Base-by-base conservation (phyloP, 2,113 vertebrate species). In the Ia io region DNA sequence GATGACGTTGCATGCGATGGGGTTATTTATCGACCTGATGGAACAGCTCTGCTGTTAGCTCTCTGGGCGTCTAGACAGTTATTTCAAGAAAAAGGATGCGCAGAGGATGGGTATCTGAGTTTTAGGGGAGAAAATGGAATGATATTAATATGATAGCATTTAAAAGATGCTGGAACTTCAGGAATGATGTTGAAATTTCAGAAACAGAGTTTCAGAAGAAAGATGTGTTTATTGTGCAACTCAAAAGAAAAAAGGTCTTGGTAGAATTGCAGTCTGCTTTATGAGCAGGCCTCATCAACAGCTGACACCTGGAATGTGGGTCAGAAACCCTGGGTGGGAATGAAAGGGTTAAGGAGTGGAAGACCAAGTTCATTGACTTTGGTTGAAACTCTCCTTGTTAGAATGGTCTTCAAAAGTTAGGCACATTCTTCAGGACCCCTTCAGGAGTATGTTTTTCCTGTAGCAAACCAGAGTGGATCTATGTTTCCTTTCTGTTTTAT, bases 51-150 rank as follows among this genome's bases (percentile, higher is more conserved):
- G 63, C 40, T 77, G 82, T 88, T 88, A 74, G 49, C 23, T 59
- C 11, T 92, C 42, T 37, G 84, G 69, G 73, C 67, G 51, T 37
- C 40, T 49, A 47, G 35, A 12, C 70, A 40, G 30, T 74, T 91
- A 91, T 88, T 95, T 90, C 73, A 78, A 90, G 78, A 95, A 76
- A 91, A 91, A 95, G 74, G 17, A 51, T 80, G 32, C 6, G 18
- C 40, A 3, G 22, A 92, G 49, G 10, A 70, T 51, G 53, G 23
- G 7, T 79, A 35, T 49, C 65, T 73, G 32, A 77, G 53, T 44
- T 85, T 93, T 69, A 82, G 40, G 40, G 40, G 35, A 79, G 42
- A 84, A 82, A 63, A 25, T 51, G 6, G 59, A 56, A 84, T 56
- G 49, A 14, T 63, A 16, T 44, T 90, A 79, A 61, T 53, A 69